Evolutionary conservation across 2,888 invertebrate species (phyloP), one percentile per base, ranked within the genome.

Genomic region (Colletes collaris): DNA sequence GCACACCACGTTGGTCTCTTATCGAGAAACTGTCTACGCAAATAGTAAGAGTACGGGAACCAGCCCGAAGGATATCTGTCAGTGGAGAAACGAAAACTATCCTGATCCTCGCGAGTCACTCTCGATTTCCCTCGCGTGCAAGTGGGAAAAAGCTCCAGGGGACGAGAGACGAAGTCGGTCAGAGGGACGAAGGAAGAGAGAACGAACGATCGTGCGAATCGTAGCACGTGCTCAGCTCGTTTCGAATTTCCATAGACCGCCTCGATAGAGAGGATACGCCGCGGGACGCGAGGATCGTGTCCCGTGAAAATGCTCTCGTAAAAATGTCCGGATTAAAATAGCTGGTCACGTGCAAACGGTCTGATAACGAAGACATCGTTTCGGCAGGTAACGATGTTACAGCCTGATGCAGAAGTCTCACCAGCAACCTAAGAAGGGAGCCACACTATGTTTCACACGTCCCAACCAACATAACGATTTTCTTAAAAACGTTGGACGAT

Each of bases 201-300:
- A 58, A 13, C 40, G 46, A 11, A 74, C 52, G 73, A 69, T 76
- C 83, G 81, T 83, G 82, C 76, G 82, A 86, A 86, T 84, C 78
- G 80, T 67, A 71, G 81, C 84, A 88, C 82, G 81, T 86, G 81
- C 81, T 27, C 16, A 37, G 69, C 80, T 78, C 79, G 68, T 79
- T 84, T 80, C 76, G 81, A 83, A 87, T 87, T 88, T 85, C 78
- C 72, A 84, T 84, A 76, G 70, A 73, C 69, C 55, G 19, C 40
- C 50, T 40, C 56, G 81, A 87, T 86, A 84, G 80, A 87, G 79
- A 79, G 75, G 66, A 82, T 69, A 71, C 69, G 76, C 60, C 66
- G 70, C 66, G 69, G 69, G 79, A 77, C 74, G 59, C 63, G 65
- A 70, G 60, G 72, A 76, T 77, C 71, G 63, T 68, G 73, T 60